Conservation (phyloP, 2,113 vertebrate species). For the Phocoena phocoena region DNA sequence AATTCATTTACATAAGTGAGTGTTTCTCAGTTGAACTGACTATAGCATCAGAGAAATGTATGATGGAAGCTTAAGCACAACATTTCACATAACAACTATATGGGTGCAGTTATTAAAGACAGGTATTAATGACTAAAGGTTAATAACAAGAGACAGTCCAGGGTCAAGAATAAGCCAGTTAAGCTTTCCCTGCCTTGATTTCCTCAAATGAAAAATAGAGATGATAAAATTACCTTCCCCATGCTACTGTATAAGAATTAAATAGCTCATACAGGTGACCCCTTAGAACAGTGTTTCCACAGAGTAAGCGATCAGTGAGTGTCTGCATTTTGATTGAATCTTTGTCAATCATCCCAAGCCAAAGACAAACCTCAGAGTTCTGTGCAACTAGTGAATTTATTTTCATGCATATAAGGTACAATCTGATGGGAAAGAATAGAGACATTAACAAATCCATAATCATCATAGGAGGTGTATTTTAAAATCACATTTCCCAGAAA, state of each 20-base stretch:
- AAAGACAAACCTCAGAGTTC: background rate
- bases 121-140: background rate
- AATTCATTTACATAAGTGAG: background rate
- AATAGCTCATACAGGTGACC: background rate
- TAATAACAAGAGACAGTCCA: background rate
- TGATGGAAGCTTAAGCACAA: background rate
- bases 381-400: rapidly evolving
- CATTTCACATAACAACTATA: background rate
- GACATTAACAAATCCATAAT: background rate
- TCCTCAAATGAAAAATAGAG: background rate
- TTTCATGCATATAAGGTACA: background rate
- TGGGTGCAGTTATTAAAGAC: no score
- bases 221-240: background rate
- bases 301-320: background rate
- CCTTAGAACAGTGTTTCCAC: background rate
- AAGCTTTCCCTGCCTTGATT: background rate
- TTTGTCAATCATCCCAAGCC: rapidly evolving
- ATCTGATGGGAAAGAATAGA: background rate
- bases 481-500: background rate
- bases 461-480: background rate
- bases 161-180: background rate
- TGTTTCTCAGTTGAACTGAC: background rate
- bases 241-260: background rate
- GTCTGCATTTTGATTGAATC: rapidly evolving
- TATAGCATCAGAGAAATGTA: background rate